Evolutionary conservation across 2,797 vertebrate genomes (phyloP), one percentile per base, ranked within the genome.

Genomic region (Antrozous pallidus): DNA sequence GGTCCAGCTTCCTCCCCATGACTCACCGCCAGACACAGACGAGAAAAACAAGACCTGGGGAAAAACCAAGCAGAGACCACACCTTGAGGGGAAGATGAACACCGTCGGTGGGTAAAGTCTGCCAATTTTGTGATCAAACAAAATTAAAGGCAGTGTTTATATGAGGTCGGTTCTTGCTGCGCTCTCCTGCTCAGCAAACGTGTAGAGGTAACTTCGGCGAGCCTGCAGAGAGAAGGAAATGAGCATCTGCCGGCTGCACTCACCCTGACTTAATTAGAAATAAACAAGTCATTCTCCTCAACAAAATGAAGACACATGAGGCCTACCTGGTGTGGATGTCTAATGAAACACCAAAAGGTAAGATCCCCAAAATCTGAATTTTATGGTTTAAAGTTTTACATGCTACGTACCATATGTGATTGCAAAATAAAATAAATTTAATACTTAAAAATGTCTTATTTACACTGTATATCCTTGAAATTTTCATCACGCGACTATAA

Each of bases 1-100:
- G 99, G 98, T 99, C 99, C 97, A 99, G 98, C 98, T 99, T 99
- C 97, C 99, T 98, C 92, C 99, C 99, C 99, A 99, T 99, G 94
- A 42, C 95, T 93, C 70, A 71, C 49, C 33, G 65, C 73, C 94
- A 85, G 61, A 49, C 63, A 22, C 5, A 5, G 95, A 26, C 0
- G 81, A 33, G 31, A 75, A 92, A 92, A 47, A 47, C 12, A 31
- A 90, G 95, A 96, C 75, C 98, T 98, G 96, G 94, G 96, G 94
- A 97, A 97, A 84, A 42, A 49, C 5, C 94, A 90, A 95, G 51
- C 77, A 97, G 0, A 95, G 85, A 93, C 0, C 0, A 8, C 28
- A 85, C 28, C 75, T 28, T 88, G 20, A 95, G 74, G 36, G 22
- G 38, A 56, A 54, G 88, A 49, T 0, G 8, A 20, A 75, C 78